Percentiles rank a stretch among this genome's conserved stretches.
These are phyloP conservation scores for Zoanthus sociatus DNA, from an alignment of 92 coral and sea anemone species.

Conservation along the genomic window DNA sequence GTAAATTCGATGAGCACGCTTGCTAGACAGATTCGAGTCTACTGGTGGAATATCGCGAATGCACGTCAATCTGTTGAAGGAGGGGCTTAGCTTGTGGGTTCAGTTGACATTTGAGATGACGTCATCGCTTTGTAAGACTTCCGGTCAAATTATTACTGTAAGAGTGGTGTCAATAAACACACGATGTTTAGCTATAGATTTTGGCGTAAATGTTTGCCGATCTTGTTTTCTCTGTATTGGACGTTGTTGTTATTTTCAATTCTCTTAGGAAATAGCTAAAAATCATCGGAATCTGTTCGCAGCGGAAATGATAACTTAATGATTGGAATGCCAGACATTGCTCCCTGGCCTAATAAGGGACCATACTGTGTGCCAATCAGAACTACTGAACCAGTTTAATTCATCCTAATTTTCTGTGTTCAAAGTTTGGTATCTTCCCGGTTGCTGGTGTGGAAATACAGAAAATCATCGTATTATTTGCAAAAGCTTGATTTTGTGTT, in stretches of 20 bases:
- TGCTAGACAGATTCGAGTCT: constrained; percentile 1
- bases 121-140: constrained; percentile 40
- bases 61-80: constrained; percentile 33
- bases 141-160: constrained; percentile 48
- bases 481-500: neutral
- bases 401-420: constrained; percentile 13
- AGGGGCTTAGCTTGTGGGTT: constrained; percentile 40
- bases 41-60: neutral
- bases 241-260: neutral
- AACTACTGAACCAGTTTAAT: neutral
- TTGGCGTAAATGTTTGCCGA: constrained; percentile 20
- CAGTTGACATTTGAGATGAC: constrained; percentile 48
- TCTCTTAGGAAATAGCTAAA: constrained; percentile 27
- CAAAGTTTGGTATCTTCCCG: neutral
- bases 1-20: constrained; percentile 2
- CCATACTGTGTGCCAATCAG: neutral
- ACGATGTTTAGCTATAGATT: constrained; percentile 1
- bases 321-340: constrained; percentile 15
- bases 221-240: constrained; percentile 18
- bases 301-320: constrained; percentile 37
- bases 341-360: neutral
- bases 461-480: neutral
- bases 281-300: neutral
- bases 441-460: constrained; percentile 21
- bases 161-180: constrained; percentile 30